Base-by-base conservation (phyloP, 2,797 vertebrate genomes). In the Trematomus bernacchii region DNA sequence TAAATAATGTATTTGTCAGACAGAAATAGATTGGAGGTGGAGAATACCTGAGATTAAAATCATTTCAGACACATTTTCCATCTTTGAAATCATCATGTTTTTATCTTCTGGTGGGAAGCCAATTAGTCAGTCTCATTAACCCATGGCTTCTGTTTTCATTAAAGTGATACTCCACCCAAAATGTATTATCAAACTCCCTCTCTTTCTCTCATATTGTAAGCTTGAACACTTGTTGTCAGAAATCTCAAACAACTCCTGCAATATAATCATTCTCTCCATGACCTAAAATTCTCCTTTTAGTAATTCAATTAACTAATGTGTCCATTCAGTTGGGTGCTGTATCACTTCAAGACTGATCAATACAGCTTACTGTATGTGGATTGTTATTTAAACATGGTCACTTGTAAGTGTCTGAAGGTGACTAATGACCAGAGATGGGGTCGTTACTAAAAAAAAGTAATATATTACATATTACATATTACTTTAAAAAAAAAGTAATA, bases 1-100 rank as follows among this genome's bases (percentile, higher is more conserved):
- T 94, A 85, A 95, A 94, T 93, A 83, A 93, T 94, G 89, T 82
- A 94, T 93, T 84, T 85, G 71, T 66, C 75, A 27, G 57, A 84
- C 87, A 86, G 75, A 92, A 93, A 92, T 84, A 85, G 85, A 87
- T 27, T 23, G 68, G 74, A 79, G 85, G 81, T 88, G 79, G 83
- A 89, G 79, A 85, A 90, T 84, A 92, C 91, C 90, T 93, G 79
- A 82, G 76, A 85, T 88, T 74, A 64, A 13, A 10, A 64, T 44
- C 9, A 15, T 55, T 60, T 87, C 77, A 84, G 67, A 80, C 78
- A 90, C 66, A 67, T 88, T 85, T 67, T 42, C 51, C 57, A 66
- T 71, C 43, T 71, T 71, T n/a, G 59, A 81, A 84, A 77, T 81
- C 2, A 15, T 54, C 0, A 1, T 33, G 44, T 80, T 77, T 83